These are phyloP conservation scores for Noctua fimbriata DNA, from an alignment of 2,888 invertebrate species.

Conservation along the genomic window DNA sequence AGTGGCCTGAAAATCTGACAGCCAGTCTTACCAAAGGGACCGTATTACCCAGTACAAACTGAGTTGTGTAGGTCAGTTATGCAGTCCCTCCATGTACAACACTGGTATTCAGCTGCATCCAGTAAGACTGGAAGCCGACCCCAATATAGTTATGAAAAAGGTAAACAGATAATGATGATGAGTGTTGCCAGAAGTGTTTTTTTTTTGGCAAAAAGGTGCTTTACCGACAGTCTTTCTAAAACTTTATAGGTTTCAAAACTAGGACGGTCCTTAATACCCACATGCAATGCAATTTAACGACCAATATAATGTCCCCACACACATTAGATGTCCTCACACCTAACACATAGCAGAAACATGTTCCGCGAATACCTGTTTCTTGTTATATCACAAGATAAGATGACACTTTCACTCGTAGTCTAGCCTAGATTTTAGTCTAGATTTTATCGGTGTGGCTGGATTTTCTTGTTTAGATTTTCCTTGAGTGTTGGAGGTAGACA, in stretches of 20 bases:
- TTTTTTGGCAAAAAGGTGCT: too few species aligned
- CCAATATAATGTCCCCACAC: not conserved
- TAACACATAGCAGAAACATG: slow-evolving; percentile 10
- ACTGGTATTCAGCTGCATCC: too few species aligned
- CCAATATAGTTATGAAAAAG: too few species aligned
- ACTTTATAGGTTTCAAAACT: not conserved
- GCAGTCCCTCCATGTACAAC: too few species aligned
- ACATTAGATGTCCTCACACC: slow-evolving; percentile 15
- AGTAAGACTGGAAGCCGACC: too few species aligned
- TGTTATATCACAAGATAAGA: slow-evolving; percentile 32
- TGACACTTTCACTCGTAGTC: slow-evolving; percentile 32
- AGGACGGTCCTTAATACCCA: not conserved
- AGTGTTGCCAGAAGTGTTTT: too few species aligned
- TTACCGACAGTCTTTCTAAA: too few species aligned
- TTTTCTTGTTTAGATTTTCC: slow-evolving; percentile 35
- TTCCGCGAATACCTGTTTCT: slow-evolving; percentile 19
- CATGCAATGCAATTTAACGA: not conserved
- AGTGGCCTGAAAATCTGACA: too few species aligned
- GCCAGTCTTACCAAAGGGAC: too few species aligned
- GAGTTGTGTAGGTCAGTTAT: too few species aligned
- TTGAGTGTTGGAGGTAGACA: not conserved
- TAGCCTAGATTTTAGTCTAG: slow-evolving; percentile 43
- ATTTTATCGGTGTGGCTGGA: slow-evolving; percentile 19
- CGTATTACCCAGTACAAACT: too few species aligned
- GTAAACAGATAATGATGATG: too few species aligned